Evolutionary conservation across 2,113 vertebrate species (phyloP).

Genomic region (Piliocolobus tephrosceles): DNA sequence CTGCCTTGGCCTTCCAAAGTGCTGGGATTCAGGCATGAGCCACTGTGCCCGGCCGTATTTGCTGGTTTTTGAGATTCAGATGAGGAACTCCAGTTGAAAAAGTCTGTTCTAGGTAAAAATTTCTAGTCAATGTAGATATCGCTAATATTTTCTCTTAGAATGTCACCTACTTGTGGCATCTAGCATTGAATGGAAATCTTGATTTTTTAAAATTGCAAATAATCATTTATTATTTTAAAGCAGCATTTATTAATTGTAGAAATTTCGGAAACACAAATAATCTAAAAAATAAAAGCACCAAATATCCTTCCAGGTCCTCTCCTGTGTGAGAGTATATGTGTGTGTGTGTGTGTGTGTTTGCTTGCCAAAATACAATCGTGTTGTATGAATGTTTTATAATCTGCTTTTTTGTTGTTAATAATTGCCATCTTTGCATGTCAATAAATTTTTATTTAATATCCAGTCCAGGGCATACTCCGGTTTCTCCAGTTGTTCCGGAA

Average conservation of each 20-base stretch:
- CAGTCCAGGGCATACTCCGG: not conserved
- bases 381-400: conserved; percentile 44
- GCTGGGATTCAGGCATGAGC: too few species aligned
- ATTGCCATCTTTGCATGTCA: conserved; percentile 43
- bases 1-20: too few species aligned
- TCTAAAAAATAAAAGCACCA: conserved; percentile 35
- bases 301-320: not conserved
- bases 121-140: conserved; percentile 36
- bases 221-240: conserved; percentile 37
- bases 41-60: too few species aligned
- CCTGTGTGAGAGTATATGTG: not conserved
- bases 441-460: conserved; percentile 54
- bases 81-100: conserved; percentile 26
- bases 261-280: conserved; percentile 37
- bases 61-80: conserved; percentile 5
- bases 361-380: not conserved
- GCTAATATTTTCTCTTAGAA: conserved; percentile 37
- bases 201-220: conserved; percentile 5
- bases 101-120: not conserved
- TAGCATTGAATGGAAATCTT: conserved; percentile 31
- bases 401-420: conserved; percentile 41
- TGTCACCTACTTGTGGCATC: not conserved
- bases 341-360: not conserved
- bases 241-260: conserved; percentile 18
- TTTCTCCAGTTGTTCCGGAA: conserved; percentile 51